phyloP scores from a whole-genome alignment of 2,797 vertebrate genomes.

The Premnoplex brunnescens region DNA sequence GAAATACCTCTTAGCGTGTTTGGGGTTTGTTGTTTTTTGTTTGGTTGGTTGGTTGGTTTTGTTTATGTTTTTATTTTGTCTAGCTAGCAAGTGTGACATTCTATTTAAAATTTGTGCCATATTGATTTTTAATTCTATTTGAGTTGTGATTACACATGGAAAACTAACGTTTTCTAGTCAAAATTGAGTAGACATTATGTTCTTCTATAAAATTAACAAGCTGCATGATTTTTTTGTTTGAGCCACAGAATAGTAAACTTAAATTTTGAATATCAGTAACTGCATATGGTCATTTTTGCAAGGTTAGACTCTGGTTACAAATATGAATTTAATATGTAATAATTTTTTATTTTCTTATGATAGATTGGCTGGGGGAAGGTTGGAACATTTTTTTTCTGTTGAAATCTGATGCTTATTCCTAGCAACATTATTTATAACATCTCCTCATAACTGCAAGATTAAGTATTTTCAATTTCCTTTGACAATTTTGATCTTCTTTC shows the following conservation, averaged over 20 bases:
- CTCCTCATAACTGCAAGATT: neutral
- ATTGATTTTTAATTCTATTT: constrained; percentile 9
- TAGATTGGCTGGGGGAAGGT: neutral
- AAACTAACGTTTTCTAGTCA: neutral
- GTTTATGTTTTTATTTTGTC: neutral
- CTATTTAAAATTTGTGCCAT: neutral
- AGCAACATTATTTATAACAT: neutral
- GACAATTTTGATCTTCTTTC: neutral
- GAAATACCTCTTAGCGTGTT: neutral
- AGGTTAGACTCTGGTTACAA: neutral
- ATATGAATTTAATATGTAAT: neutral
- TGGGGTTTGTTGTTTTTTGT: neutral
- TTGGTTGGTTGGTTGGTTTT: neutral
- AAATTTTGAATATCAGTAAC: neutral
- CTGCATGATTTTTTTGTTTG: neutral
- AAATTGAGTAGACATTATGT: neutral
- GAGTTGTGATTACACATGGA: neutral
- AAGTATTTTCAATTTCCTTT: neutral
- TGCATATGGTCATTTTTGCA: neutral
- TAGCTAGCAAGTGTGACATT: neutral
- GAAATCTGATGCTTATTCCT: neutral
- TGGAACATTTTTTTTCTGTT: neutral
- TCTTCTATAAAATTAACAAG: neutral
- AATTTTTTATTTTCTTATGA: neutral
- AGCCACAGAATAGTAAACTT: neutral